Conservation (phyloP, 2,888 invertebrate species). For the Andrena minutula region DNA sequence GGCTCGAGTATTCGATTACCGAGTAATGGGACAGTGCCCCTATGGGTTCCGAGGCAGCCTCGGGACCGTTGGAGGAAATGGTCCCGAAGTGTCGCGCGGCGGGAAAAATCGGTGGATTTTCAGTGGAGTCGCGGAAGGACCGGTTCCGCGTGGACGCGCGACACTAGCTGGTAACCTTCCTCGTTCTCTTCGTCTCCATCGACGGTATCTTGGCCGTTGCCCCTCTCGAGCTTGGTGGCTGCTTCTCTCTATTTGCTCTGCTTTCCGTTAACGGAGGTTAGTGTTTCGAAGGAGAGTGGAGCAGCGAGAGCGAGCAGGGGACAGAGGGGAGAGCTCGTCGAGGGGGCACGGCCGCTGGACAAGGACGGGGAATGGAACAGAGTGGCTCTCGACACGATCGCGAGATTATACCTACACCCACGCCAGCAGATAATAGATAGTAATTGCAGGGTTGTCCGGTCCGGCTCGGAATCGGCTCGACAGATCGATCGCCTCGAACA, state of each 20-base stretch:
- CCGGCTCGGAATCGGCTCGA: constrained; percentile 79
- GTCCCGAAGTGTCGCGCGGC: constrained; percentile 7
- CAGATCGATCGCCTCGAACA: constrained; percentile 78
- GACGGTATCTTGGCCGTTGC: constrained; percentile 39
- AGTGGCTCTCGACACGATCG: constrained; percentile 79
- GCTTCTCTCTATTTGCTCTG: constrained; percentile 51
- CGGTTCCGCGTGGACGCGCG: constrained; percentile 51
- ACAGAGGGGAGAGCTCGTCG: not conserved
- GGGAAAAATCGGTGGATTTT: constrained; percentile 21
- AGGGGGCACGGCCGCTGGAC: constrained; percentile 33
- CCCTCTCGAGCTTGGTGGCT: not conserved
- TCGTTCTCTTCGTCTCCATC: constrained; percentile 47
- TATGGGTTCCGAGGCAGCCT: not conserved
- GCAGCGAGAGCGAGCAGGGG: not conserved
- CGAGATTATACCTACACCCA: constrained; percentile 82
- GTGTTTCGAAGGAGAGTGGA: constrained; percentile 32
- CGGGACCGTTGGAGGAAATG: not conserved
- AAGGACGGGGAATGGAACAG: constrained; percentile 48
- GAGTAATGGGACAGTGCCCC: not conserved
- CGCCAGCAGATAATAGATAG: constrained; percentile 81
- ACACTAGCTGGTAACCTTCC: constrained; percentile 50
- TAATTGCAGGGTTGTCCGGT: constrained; percentile 79
- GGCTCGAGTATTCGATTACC: constrained; percentile 3
- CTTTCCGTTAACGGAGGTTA: constrained; percentile 52
- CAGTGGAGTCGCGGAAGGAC: constrained; percentile 36